These are phyloP conservation scores for Valencia hispanica DNA, from an alignment of 2,797 vertebrate genomes.

Conservation along the genomic window DNA sequence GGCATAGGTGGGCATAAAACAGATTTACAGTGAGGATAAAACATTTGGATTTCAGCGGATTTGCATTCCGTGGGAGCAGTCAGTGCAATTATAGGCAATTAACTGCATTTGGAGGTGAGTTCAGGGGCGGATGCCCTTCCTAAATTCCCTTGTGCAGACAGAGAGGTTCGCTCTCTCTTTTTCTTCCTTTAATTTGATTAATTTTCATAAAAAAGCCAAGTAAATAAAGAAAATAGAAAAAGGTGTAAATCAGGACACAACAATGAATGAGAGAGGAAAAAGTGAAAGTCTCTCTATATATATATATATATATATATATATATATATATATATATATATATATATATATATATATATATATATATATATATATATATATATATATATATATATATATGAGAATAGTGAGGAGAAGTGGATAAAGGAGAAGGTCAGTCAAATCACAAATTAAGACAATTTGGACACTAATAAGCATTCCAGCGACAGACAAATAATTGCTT, in stretches of 20 bases:
- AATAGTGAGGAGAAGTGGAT: not conserved
- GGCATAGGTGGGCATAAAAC: constrained; percentile 35
- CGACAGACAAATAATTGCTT: constrained; percentile 45
- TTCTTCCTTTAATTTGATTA: constrained; percentile 68
- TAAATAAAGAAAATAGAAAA: constrained; percentile 23
- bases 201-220: constrained; percentile 48
- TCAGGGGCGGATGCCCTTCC: constrained; percentile 70
- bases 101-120: constrained; percentile 61
- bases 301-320: too few species aligned
- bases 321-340: too few species aligned
- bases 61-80: constrained; percentile 58
- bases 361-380: too few species aligned
- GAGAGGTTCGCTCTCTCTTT: constrained; percentile 61
- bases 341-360: too few species aligned
- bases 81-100: constrained; percentile 75
- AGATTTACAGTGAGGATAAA: constrained; percentile 40
- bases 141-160: constrained; percentile 62
- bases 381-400: too few species aligned
- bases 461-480: constrained; percentile 6
- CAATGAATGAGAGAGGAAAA: not conserved
- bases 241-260: constrained; percentile 14
- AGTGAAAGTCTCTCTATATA: too few species aligned
- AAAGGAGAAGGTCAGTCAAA: constrained; percentile 14
- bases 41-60: constrained; percentile 44
- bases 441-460: constrained; percentile 20